Percentiles rank a stretch among this genome's conserved stretches.
Evolutionary conservation across 2,797 vertebrate species (phyloP).

Genomic region (Poeciliopsis gracilis): DNA sequence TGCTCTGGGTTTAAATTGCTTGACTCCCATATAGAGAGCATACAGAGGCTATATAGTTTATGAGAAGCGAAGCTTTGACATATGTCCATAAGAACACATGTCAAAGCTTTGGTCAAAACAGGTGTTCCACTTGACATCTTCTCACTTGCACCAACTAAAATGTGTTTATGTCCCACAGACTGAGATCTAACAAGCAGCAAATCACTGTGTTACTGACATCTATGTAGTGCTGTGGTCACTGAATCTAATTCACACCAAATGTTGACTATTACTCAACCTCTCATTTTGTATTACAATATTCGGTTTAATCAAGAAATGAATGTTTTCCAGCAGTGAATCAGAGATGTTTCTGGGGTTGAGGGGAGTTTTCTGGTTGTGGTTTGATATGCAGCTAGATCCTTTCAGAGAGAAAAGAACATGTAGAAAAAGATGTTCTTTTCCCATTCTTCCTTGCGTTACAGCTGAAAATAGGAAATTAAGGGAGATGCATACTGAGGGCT

Average conservation of each 20-base stretch:
- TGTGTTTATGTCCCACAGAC: conserved; percentile 27
- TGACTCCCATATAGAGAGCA: neutral
- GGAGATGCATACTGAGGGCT: neutral
- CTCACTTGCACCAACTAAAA: conserved; percentile 2
- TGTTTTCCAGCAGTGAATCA: neutral
- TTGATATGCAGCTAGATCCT: too few species aligned
- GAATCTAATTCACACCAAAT: conserved; percentile 14
- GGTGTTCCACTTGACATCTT: conserved; percentile 10
- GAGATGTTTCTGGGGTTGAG: too few species aligned
- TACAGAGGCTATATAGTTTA: conserved; percentile 16
- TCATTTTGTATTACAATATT: neutral
- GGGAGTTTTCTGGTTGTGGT: too few species aligned
- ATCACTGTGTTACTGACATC: conserved; percentile 25
- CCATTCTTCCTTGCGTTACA: neutral
- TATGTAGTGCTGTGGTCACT: conserved; percentile 32
- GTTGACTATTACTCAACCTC: neutral
- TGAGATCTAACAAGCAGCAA: conserved; percentile 14
- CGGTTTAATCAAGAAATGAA: neutral
- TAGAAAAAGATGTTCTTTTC: neutral
- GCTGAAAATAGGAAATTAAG: neutral
- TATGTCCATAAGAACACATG: conserved; percentile 33
- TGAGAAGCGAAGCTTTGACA: conserved; percentile 18
- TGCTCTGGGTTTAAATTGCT: conserved; percentile 6
- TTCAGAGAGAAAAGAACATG: too few species aligned
- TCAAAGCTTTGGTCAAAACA: conserved; percentile 1